Conservation (phyloP, 2,888 invertebrate genomes). For the Osmoderma eremita region DNA sequence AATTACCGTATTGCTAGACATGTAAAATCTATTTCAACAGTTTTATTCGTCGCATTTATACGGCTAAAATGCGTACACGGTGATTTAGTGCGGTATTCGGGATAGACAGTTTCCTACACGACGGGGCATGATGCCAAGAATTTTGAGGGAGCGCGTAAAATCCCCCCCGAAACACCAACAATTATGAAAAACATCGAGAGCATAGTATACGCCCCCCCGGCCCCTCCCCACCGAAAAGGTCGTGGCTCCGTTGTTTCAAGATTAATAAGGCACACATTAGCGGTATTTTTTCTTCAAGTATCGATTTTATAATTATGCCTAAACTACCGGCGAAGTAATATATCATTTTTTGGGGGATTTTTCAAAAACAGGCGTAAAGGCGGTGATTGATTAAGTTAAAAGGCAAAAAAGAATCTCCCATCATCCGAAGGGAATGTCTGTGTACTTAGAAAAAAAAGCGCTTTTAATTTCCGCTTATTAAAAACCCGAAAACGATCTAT, state of each 20-base stretch:
- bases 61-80: conserved; percentile 15
- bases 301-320: conserved; percentile 34
- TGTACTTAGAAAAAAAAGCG: too few species aligned
- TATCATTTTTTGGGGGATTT: conserved; percentile 25
- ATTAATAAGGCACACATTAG: conserved; percentile 31
- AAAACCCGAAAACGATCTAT: not conserved
- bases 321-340: conserved; percentile 31
- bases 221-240: not conserved
- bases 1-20: conserved; percentile 29
- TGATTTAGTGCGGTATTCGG: conserved; percentile 31
- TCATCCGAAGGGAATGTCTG: too few species aligned
- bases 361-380: conserved; percentile 30
- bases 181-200: conserved; percentile 7
- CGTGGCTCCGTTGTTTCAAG: conserved; percentile 5
- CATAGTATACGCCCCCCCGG: not conserved
- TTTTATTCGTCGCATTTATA: conserved; percentile 18
- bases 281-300: conserved; percentile 27
- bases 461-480: not conserved
- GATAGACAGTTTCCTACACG: conserved; percentile 23
- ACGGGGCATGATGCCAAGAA: conserved; percentile 29
- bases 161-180: conserved; percentile 12
- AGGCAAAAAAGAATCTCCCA: conserved; percentile 24
- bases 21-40: conserved; percentile 30
- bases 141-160: conserved; percentile 27
- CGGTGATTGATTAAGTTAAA: conserved; percentile 25